Conservation (phyloP, 2,888 invertebrate species). For the Trypoxylon attenuatum region DNA sequence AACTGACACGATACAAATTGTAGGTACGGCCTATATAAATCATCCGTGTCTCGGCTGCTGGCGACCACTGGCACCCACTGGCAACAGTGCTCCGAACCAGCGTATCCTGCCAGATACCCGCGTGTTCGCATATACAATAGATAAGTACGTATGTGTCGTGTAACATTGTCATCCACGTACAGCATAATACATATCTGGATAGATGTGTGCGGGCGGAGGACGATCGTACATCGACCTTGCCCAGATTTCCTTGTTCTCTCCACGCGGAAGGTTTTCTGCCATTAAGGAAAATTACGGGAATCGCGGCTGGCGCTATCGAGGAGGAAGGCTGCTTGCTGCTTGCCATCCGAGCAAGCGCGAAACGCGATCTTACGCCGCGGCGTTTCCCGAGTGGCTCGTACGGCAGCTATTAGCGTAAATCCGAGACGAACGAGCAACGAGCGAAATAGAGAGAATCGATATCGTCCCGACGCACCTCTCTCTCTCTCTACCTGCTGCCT, state of each 20-base stretch:
- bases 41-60: conserved; percentile 52
- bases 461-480: conserved; percentile 41
- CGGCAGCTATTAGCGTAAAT: conserved; percentile 59
- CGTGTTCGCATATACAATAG: too few species aligned
- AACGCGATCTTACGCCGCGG: conserved; percentile 40
- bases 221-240: background rate
- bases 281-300: background rate
- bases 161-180: too few species aligned
- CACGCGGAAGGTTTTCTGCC: background rate
- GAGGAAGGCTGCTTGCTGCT: conserved; percentile 6
- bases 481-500: background rate
- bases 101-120: background rate
- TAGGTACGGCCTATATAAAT: conserved; percentile 67
- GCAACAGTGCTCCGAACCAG: conserved; percentile 2
- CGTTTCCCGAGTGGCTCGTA: conserved; percentile 23
- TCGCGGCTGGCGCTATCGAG: background rate
- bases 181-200: background rate
- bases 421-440: conserved; percentile 36
- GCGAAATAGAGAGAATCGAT: conserved; percentile 44
- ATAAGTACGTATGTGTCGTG: too few species aligned
- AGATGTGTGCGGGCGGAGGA: too few species aligned
- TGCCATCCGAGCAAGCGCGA: conserved; percentile 22
- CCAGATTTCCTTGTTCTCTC: background rate
- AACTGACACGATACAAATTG: conserved; percentile 71
- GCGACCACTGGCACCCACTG: conserved; percentile 9